Base-by-base conservation (phyloP, 2,797 vertebrate species). In the Danio kyathit region DNA sequence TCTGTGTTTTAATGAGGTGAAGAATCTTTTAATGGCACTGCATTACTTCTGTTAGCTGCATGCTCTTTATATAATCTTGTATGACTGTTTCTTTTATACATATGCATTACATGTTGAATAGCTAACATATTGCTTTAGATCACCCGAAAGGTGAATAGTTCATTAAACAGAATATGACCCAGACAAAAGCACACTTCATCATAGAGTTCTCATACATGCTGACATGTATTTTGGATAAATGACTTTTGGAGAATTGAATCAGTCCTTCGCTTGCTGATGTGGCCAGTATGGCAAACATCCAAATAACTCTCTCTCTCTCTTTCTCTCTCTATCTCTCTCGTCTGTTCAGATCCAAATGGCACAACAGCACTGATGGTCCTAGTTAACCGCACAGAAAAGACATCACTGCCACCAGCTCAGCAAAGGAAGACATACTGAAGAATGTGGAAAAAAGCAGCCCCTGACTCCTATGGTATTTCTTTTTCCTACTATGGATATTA, bases 221-320 rank as follows among this genome's bases (percentile, higher is more conserved):
- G 66, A 74, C 54, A 76, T 74, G 63, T 52, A 65, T 79, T 80
- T 79, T 3, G 40, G 49, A 40, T 81, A 75, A 81, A 63, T 79
- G 65, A 83, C 61, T 79, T 81, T 69, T 65, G 48, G 65, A 54
- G 57, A n/a, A 81, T 81, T 77, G 83, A 65, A 38, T 46, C 19
- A 85, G 65, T 71, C 16, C 7, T 44, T 51, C 56, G 59, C 49
- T 60, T 84, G 83, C 80, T 82, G 83, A 85, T 85, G 82, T 85
- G 82, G 66, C 76, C 21, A 41, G 49, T 41, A 77, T 29, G 67
- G 56, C 74, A 41, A 66, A 67, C 52, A 12, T 83, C 79, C 81
- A 88, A 73, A 21, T 56, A 59, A 52, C 60, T 67, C 49, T 29
- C 21, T 59, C 6, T 12, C 43, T 52, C 29, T 29, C 29, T 29